Base-by-base conservation (phyloP, 2,113 vertebrate genomes). In the Tachuris rubrigastra region DNA sequence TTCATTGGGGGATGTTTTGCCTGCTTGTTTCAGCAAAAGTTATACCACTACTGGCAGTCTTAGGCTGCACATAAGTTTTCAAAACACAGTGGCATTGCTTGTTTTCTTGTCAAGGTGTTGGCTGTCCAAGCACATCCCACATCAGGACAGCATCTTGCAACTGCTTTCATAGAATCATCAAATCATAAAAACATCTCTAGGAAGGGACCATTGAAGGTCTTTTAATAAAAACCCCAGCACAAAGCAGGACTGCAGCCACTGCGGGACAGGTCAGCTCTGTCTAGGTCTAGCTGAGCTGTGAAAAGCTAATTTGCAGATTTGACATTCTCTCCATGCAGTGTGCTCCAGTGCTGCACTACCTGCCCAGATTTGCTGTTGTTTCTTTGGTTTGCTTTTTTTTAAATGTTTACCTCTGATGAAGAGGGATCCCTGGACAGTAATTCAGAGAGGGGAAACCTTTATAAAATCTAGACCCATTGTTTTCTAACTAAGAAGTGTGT, bases 321-420 rank as follows among this genome's bases (percentile, higher is more conserved):
- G 42, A 66, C 73, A 87, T 19, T 9, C 10, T 65, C 28, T 37
- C 50, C 46, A 12, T 49, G 20, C 22, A 87, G 9, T 11, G 2
- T 42, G 25, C 8, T 46, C n/a, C 28, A 0, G 0, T 39, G 41
- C 30, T 80, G 20, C 9, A 25, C 0, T 4, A 39, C 24, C 27
- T 2, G 2, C 15, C 22, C 33, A 72, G 8, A 25, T 85, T 72
- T 78, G 31, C 8, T 66, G 19, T 22, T 73, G 19, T 52, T 89
- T 8, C 3, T 91, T 67, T 84, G 10, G 2, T 30, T 37, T 10
- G 3, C 25, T 6, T 10, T 17, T 37, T 50, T n/a, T 46, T 46
- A 28, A 49, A 8, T n/a, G 14, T 86, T 96, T 60, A 72, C 25
- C 30, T 81, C 76, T 89, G 28, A 55, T 58, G 28, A 80, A 23